Conservation (phyloP, 2,888 invertebrate genomes). For the Helicoverpa assulta region DNA sequence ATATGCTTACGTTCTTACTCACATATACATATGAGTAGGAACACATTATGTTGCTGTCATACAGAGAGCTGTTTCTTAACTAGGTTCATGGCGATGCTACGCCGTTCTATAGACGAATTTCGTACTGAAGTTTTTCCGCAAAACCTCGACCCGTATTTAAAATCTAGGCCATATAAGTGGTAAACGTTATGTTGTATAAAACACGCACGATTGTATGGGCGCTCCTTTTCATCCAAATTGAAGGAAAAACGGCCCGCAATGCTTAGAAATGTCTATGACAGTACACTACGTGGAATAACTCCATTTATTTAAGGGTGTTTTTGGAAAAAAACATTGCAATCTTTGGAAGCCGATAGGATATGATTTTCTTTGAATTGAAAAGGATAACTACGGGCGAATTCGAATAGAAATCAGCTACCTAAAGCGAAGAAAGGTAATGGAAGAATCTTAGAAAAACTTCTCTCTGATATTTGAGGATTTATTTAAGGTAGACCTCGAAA, state of each 20-base stretch:
- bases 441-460: no score
- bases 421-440: no score
- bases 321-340: no score
- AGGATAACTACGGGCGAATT: no score
- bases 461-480: no score
- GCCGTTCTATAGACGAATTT: background rate
- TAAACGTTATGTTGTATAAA: background rate
- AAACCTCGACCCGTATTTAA: background rate
- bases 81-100: background rate
- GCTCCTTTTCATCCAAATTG: conserved; percentile 2
- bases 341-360: background rate
- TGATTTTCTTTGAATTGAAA: background rate
- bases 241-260: background rate
- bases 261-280: background rate
- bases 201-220: background rate
- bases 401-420: no score
- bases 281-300: background rate
- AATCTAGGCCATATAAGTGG: conserved; percentile 1
- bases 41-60: background rate
- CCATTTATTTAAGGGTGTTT: background rate
- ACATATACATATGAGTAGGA: background rate
- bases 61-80: background rate
- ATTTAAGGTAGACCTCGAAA: no score
- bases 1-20: background rate
- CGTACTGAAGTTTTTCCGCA: background rate